Evolutionary conservation across 2,797 vertebrate genomes (phyloP).

Genomic region (Pseudocheirus occidentalis): DNA sequence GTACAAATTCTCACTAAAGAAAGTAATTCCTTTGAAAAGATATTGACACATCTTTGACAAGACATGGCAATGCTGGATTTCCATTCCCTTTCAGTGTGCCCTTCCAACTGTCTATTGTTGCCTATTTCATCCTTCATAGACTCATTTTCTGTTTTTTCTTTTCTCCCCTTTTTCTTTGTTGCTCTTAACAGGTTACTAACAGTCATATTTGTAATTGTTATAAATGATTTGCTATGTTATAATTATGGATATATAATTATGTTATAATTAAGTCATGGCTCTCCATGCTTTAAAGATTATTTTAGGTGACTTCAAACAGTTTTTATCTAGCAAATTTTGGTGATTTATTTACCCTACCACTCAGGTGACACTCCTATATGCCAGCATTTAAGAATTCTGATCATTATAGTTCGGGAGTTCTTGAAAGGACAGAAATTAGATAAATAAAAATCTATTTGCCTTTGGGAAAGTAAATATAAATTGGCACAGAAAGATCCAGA

Average conservation of each 20-base stretch:
- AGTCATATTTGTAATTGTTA: background rate
- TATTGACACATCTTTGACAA: background rate
- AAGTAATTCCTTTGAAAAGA: background rate
- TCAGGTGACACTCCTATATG: background rate
- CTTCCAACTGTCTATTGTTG: background rate
- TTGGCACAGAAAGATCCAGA: background rate
- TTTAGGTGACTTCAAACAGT: background rate
- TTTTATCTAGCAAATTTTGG: background rate
- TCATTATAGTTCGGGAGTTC: background rate
- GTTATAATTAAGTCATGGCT: background rate
- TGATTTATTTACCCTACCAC: background rate
- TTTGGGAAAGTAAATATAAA: background rate
- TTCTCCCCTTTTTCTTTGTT: background rate
- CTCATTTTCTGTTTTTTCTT: background rate
- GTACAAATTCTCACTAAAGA: too few relatives aligned
- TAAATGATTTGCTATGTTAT: too few relatives aligned
- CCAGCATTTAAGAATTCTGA: background rate
- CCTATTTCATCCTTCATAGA: background rate
- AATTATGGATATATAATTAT: too few relatives aligned
- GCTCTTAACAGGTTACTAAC: background rate
- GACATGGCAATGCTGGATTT: background rate
- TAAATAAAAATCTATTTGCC: background rate
- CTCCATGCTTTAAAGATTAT: background rate
- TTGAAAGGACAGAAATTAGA: background rate
- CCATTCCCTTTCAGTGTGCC: background rate